Evolutionary conservation across 2,888 invertebrate genomes (phyloP).

Genomic region (Nymphalis urticae): DNA sequence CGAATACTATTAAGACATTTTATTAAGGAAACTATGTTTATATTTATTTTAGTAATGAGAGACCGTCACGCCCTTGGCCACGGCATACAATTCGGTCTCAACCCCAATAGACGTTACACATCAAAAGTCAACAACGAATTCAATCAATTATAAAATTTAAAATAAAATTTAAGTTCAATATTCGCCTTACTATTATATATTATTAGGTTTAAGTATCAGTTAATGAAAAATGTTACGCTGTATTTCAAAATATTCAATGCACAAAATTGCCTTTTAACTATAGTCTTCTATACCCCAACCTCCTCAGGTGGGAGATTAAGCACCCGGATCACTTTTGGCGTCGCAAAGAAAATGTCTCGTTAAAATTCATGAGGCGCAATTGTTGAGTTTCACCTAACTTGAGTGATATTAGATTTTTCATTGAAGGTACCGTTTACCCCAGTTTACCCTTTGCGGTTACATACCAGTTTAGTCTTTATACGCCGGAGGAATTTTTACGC

Average conservation of each 20-base stretch:
- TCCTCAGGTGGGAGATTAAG: conserved; percentile 52
- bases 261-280: conserved; percentile 35
- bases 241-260: conserved; percentile 35
- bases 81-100: too few relatives aligned
- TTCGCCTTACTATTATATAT: too few relatives aligned
- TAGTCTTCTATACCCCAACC: conserved; percentile 30
- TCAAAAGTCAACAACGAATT: too few relatives aligned
- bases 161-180: too few relatives aligned
- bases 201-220: too few relatives aligned
- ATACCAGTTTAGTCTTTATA: conserved; percentile 31
- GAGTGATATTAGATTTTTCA: conserved; percentile 69
- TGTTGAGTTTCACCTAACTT: conserved; percentile 58
- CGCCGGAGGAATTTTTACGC: conserved; percentile 28
- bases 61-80: too few relatives aligned
- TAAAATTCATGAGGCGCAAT: conserved; percentile 74
- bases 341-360: conserved; percentile 68
- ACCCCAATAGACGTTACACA: too few relatives aligned
- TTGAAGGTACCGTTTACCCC: conserved; percentile 37
- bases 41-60: too few relatives aligned
- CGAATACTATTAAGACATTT: too few relatives aligned
- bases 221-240: conserved; percentile 11
- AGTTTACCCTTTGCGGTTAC: conserved; percentile 32
- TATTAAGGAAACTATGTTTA: too few relatives aligned
- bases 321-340: conserved; percentile 53
- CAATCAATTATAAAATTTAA: too few relatives aligned